Conservation (phyloP, 2,888 invertebrate genomes). For the Chalcosyrphus nemorum region DNA sequence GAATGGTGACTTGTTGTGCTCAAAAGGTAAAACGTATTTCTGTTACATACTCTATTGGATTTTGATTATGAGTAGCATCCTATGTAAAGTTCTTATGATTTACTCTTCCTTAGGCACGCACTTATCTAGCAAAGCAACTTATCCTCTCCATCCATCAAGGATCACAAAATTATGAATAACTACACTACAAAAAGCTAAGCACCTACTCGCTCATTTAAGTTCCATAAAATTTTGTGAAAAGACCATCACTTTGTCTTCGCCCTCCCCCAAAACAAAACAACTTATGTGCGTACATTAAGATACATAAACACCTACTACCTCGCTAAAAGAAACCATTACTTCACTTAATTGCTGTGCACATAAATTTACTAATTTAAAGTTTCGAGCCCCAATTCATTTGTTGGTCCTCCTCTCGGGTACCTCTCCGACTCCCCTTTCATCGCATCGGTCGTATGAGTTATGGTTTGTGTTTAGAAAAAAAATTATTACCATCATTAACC, state of each 20-base stretch:
- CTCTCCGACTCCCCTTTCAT: not conserved
- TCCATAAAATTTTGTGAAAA: not conserved
- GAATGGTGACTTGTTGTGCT: too few relatives aligned
- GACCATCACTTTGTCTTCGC: not conserved
- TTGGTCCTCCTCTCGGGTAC: not conserved
- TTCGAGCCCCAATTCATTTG: not conserved
- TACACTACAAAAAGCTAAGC: not conserved
- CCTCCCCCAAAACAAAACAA: not conserved
- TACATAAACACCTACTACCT: not conserved
- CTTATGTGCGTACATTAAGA: not conserved
- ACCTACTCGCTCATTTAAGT: not conserved
- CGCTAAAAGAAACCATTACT: not conserved
- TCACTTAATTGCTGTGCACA: not conserved
- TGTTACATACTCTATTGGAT: too few relatives aligned
- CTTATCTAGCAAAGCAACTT: not conserved
- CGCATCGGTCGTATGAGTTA: not conserved
- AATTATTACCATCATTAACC: conserved; percentile 38
- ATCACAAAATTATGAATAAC: not conserved
- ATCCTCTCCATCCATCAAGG: not conserved
- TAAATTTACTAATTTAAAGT: conserved; percentile 7
- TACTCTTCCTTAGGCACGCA: too few relatives aligned
- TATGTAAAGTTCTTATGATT: too few relatives aligned
- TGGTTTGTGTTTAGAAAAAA: not conserved
- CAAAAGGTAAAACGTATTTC: too few relatives aligned
- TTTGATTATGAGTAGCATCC: too few relatives aligned